A percentile compares a stretch with the other conserved stretches of the same genome.
phyloP scores from a whole-genome alignment of 53 echinoderm and acorn worm genomes.

The Astropecten irregularis region DNA sequence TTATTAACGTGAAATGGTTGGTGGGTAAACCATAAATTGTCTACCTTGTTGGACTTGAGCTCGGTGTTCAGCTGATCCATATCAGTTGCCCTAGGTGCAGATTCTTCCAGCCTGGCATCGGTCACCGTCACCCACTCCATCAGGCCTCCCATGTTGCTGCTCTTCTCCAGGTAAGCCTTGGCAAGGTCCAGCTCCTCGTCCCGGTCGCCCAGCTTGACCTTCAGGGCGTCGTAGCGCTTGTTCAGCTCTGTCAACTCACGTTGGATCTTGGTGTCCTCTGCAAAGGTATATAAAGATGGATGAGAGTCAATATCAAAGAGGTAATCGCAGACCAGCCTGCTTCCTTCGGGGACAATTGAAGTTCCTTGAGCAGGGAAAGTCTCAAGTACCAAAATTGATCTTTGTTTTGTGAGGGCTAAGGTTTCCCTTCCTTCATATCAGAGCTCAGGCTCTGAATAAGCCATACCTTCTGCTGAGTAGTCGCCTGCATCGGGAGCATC shows the following conservation, averaged over 20 bases:
- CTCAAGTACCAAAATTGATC: too few species aligned
- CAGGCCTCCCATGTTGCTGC: conserved; percentile 77
- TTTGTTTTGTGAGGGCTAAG: too few species aligned
- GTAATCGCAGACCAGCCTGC: too few species aligned
- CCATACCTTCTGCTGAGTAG: conserved; percentile 29
- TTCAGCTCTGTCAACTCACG: conserved; percentile 82
- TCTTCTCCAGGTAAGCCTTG: conserved; percentile 84
- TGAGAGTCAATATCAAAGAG: too few species aligned
- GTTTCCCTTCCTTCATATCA: too few species aligned
- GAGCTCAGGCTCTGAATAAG: too few species aligned
- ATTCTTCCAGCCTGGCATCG: conserved; percentile 82
- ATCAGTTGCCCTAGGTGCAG: conserved; percentile 78
- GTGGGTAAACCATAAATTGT: too few species aligned
- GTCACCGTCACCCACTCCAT: conserved; percentile 95
- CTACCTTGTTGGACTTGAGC: conserved; percentile 85
- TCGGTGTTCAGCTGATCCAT: conserved; percentile 81
- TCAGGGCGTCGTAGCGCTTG: conserved; percentile 86
- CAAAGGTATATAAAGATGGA: background rate
- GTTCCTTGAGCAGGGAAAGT: too few species aligned
- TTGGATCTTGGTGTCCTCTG: conserved; percentile 86
- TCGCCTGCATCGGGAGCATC: conserved; percentile 32
- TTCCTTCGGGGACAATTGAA: too few species aligned
- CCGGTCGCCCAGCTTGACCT: conserved; percentile 77
- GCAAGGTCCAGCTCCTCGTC: conserved; percentile 93
- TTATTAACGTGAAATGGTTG: too few species aligned